Base-by-base conservation (phyloP, 2,113 vertebrate species). In the Thymallus thymallus region DNA sequence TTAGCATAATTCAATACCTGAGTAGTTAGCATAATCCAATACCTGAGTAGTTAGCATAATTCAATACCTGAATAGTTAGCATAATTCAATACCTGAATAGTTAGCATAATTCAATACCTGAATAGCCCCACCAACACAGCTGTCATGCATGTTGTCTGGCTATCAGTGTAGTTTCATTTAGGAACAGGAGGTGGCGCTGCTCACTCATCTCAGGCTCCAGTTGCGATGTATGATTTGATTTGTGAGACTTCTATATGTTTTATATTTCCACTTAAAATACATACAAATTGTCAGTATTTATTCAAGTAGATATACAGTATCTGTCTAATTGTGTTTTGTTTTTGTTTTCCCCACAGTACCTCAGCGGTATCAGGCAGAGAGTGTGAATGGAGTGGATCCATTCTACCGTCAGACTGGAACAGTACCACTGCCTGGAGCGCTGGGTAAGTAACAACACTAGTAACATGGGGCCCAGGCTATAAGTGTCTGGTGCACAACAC, bases 341-440 rank as follows among this genome's bases (percentile, higher is more conserved):
- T 81, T 14, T 16, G 71, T 73, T 74, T 84, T 73, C 82, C 60
- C 91, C 75, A 30, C 87, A 97, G 96, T 71, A 94, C 93, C 18
- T 86, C 88, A 0, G 24, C 90, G 72, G 86, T 74, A 5, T 93
- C 93, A 4, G 91, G 87, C 69, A 94, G 83, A 88, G 65, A 77
- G 82, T n/a, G 92, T 98, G 69, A 97, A 98, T 62, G 95, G 95
- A 24, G 92, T 94, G 65, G 85, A 94, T 29, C 89, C 98, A n/a
- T 94, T 94, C 85, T 97, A 95, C 1, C 94, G 94, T 87, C 87
- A 77, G 74, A 91, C 92, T 0, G 96, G 97, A 79, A 80, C 73
- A 69, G 96, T 98, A 76, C 85, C 98, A 58, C 87, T 98, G 72
- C 96, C 96, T 0, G 96, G 97, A 29, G 96, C 95, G 89, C 77